Evolutionary conservation across 2,113 vertebrate species (phyloP), one percentile per base, ranked within the genome.

Genomic region (Passer domesticus): DNA sequence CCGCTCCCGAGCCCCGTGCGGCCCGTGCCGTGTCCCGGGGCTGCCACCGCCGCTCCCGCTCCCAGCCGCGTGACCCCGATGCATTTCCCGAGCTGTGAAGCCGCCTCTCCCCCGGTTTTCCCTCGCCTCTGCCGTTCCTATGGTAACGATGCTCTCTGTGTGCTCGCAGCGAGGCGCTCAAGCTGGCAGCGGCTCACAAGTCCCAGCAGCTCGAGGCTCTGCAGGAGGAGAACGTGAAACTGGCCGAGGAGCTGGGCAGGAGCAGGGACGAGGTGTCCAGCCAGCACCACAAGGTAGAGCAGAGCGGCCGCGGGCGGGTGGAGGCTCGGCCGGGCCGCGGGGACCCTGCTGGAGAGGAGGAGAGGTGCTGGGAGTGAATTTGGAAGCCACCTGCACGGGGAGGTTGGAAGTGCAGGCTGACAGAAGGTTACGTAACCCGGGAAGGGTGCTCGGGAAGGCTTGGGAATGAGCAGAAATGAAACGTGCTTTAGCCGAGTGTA

Each of bases 141-240:
- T 98, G 98, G 98, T 98, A 98, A 98, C 98, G 74, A 86, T 97
- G 97, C 95, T 88, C 92, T 97, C 96, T 89, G 96, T 97, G 97
- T 98, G 95, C 97, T 97, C 94, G 25, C 97, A 99, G 99, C 95
- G 98, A 99, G 97, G 98, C 97, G 75, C 98, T 99, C 86, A 99
- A 98, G 98, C 98, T 98, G 96, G 98, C 97, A 24, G 97, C 97
- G 33, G 98, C 98, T 96, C 98, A 98, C 94, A 98, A 98, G 97
- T 97, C 98, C 46, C 98, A 98, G 96, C 98, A 98, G 94, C 97
- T 99, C 47, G 97, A 98, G 37, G 97, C 89, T 24, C 94, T 99
- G 96, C 98, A 98, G 88, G 98, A 99, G 82, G 98, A 99, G 96
- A 99, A 99, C 95, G 86, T 97, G 80, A 98, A 98, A 98, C 98